A percentile compares a stretch with the other conserved stretches of the same genome.
Conservation (phyloP, 1,140 invertebrate genomes). For the Oncopodura yosiiana region DNA sequence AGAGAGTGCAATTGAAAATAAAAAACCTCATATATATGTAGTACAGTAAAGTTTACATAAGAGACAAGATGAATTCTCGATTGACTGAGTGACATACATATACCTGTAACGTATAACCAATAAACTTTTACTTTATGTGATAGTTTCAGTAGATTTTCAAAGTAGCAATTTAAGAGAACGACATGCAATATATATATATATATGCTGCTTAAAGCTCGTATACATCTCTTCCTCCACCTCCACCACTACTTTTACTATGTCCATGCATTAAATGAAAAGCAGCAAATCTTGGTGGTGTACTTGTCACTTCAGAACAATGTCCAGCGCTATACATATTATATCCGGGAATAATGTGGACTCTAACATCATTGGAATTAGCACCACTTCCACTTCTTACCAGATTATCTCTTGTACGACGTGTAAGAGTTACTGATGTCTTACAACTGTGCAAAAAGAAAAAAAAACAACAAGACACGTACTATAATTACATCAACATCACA, state of each 20-base stretch:
- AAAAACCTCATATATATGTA: too few species aligned
- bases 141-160: too few species aligned
- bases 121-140: too few species aligned
- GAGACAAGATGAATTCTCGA: too few species aligned
- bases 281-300: constrained; percentile 21
- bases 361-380: constrained; percentile 56
- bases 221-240: constrained; percentile 32
- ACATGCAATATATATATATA: constrained; percentile 19
- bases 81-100: too few species aligned
- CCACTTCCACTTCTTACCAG: constrained; percentile 41
- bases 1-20: too few species aligned
- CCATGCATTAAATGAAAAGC: constrained; percentile 26
- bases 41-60: too few species aligned
- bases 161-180: constrained; percentile 9
- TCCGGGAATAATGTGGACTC: constrained; percentile 66
- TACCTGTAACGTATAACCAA: too few species aligned
- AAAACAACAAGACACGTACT: too few species aligned
- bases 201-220: constrained; percentile 29
- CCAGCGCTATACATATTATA: constrained; percentile 60
- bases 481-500: too few species aligned
- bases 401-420: constrained; percentile 51
- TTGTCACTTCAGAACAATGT: constrained; percentile 37
- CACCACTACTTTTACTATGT: too few species aligned
- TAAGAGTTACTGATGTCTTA: constrained; percentile 63
- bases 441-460: too few species aligned